These are phyloP conservation scores for Papilio elwesi DNA, from an alignment of 2,888 invertebrate species.

Conservation along the genomic window DNA sequence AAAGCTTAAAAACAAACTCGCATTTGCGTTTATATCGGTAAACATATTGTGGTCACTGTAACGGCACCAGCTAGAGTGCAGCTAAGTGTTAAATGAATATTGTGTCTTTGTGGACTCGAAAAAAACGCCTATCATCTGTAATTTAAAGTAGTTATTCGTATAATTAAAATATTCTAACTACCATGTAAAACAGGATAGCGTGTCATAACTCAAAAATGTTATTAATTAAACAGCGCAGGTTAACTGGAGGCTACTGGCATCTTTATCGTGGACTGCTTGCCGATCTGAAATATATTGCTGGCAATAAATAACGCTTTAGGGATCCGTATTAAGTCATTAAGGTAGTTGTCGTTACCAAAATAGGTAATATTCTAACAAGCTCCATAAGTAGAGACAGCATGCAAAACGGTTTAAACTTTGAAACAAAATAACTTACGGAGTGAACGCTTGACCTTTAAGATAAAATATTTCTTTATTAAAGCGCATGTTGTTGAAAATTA, in stretches of 20 bases:
- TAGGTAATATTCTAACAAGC: constrained; percentile 34
- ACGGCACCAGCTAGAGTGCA: neutral
- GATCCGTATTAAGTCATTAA: constrained; percentile 39
- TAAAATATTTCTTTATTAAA: constrained; percentile 19
- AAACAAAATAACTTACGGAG: constrained; percentile 18
- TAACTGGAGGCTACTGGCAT: constrained; percentile 7
- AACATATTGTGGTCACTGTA: no score
- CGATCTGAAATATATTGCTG: constrained; percentile 26
- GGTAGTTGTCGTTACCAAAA: constrained; percentile 33
- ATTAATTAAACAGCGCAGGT: neutral
- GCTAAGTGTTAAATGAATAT: neutral
- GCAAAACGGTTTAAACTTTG: constrained; percentile 25
- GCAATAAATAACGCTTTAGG: constrained; percentile 38
- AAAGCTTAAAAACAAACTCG: no score
- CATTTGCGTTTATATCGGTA: no score
- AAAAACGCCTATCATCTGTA: neutral
- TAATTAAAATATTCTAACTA: neutral
- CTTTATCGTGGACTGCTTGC: constrained; percentile 20
- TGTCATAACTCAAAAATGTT: constrained; percentile 20
- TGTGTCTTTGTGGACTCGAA: neutral
- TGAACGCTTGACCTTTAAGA: constrained; percentile 26
- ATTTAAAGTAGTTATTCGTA: neutral
- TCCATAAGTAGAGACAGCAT: constrained; percentile 17
- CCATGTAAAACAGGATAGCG: constrained; percentile 5
- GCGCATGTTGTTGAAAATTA: neutral